These are phyloP conservation scores for Buathra laborator DNA, from an alignment of 2,888 invertebrate species.

Conservation along the genomic window DNA sequence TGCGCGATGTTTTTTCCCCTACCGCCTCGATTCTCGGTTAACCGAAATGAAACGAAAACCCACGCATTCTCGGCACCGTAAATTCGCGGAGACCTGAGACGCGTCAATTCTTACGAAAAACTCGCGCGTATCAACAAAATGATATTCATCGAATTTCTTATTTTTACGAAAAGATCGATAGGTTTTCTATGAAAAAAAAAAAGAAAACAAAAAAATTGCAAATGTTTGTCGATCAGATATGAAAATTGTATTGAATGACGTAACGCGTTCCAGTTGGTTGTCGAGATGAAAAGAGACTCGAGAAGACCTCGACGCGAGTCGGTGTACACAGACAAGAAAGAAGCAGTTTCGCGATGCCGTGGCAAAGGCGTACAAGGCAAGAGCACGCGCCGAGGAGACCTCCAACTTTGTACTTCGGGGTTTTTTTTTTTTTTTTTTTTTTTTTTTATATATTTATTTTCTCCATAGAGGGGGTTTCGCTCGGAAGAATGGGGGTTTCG, in stretches of 20 bases:
- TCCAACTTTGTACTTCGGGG: constrained; percentile 6
- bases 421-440: constrained; percentile 3
- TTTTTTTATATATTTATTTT: background rate
- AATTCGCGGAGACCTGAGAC: background rate
- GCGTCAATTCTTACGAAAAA: constrained; percentile 9
- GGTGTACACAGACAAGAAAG: background rate
- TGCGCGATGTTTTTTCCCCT: constrained; percentile 7
- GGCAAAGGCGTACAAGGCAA: constrained; percentile 11
- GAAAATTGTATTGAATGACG: constrained; percentile 27
- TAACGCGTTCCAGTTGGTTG: constrained; percentile 30
- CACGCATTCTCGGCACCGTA: constrained; percentile 26
- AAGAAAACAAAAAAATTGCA: too few relatives aligned
- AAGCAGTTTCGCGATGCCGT: constrained; percentile 4
- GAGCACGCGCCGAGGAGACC: constrained; percentile 18
- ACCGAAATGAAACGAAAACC: constrained; percentile 35
- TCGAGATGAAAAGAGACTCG: constrained; percentile 1
- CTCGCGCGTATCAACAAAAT: constrained; percentile 20
- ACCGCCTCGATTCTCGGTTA: constrained; percentile 17
- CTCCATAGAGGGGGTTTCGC: constrained; percentile 1
- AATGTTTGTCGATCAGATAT: background rate
- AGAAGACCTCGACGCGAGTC: constrained; percentile 13
- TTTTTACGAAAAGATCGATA: too few relatives aligned
- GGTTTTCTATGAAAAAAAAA: too few relatives aligned
- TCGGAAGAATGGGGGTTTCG: constrained; percentile 20
- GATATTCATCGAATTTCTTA: background rate